A percentile compares a stretch with the other conserved stretches of the same genome.
These are phyloP conservation scores for Oppia nitens DNA, from an alignment of 1,140 invertebrate species.

Conservation along the genomic window DNA sequence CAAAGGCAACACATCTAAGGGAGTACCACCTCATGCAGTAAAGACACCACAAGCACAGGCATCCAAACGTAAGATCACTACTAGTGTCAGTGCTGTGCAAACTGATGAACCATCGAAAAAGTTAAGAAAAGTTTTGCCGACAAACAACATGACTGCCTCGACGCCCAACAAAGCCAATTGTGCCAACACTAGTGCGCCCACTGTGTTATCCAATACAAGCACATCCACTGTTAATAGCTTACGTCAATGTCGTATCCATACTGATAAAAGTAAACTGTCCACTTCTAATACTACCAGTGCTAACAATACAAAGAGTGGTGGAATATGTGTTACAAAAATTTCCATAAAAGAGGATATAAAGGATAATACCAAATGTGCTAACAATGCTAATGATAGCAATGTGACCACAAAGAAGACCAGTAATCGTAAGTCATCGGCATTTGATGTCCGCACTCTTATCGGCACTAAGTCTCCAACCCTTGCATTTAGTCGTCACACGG, in stretches of 20 bases:
- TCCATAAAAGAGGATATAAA: too few species aligned
- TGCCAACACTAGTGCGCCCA: background rate
- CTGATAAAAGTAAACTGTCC: background rate
- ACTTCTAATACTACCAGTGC: background rate
- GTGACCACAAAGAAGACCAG: background rate
- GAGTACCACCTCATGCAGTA: background rate
- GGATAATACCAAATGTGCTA: too few species aligned
- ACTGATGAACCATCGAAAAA: background rate
- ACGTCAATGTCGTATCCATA: background rate
- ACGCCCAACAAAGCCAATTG: background rate
- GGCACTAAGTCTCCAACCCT: background rate
- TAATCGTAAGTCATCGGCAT: background rate
- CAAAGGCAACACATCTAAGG: background rate
- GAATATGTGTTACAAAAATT: too few species aligned
- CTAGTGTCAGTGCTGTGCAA: background rate
- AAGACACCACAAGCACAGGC: background rate
- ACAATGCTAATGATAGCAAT: background rate
- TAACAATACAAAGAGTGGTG: background rate
- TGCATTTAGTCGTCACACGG: background rate
- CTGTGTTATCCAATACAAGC: too few species aligned
- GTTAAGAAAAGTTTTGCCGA: background rate
- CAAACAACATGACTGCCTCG: background rate
- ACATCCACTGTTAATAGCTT: background rate
- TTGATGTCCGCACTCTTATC: background rate
- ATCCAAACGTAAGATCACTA: background rate